These are phyloP conservation scores for Hartigia nigra DNA, from an alignment of 2,888 invertebrate species.

Conservation along the genomic window DNA sequence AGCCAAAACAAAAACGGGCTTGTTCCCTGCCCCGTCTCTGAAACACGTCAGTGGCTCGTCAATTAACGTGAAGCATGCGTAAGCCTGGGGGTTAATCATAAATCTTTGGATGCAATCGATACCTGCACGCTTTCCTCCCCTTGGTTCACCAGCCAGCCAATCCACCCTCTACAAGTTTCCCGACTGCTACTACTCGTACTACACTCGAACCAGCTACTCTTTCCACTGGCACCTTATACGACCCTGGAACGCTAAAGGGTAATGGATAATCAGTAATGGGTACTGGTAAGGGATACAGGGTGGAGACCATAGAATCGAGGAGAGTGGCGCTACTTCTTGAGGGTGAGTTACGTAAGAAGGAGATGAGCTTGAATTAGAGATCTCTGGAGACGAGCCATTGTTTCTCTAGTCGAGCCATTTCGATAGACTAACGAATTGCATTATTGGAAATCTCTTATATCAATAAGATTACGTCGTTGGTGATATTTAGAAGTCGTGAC, in stretches of 20 bases:
- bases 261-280: constrained; percentile 4
- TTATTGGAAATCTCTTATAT: constrained; percentile 53
- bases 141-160: not conserved
- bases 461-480: constrained; percentile 50
- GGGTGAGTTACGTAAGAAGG: not conserved
- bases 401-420: constrained; percentile 35
- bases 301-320: not conserved
- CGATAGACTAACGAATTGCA: constrained; percentile 48
- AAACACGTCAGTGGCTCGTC: constrained; percentile 6
- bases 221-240: not conserved
- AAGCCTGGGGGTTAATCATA: constrained; percentile 24
- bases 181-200: not conserved
- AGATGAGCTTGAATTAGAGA: not conserved
- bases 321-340: not conserved
- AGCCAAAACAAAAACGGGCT: not conserved
- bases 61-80: constrained; percentile 7
- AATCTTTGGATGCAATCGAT: constrained; percentile 28
- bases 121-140: constrained; percentile 10
- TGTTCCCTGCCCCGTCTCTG: constrained; percentile 9
- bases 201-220: constrained; percentile 8
- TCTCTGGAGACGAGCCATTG: constrained; percentile 35
- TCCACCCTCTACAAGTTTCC: not conserved
- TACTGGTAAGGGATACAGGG: not conserved
- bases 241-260: constrained; percentile 14
- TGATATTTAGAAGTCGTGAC: not conserved